A percentile compares a stretch with the other conserved stretches of the same genome.
phyloP scores from a whole-genome alignment of 1,140 invertebrate species.

The Philopotamus ludificatus region DNA sequence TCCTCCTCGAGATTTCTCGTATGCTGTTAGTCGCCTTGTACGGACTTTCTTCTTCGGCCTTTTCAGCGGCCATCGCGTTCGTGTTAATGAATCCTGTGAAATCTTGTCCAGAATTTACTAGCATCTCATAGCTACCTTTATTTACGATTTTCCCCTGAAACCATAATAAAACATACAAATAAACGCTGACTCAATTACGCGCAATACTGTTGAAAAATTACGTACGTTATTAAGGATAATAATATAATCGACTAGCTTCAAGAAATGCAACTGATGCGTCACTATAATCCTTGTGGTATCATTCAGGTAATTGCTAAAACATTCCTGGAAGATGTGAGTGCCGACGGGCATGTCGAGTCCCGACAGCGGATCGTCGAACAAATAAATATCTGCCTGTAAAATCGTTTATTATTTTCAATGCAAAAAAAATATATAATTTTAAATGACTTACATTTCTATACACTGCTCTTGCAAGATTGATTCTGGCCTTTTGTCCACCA shows the following conservation, averaged over 20 bases:
- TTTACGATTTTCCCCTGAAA: constrained; percentile 55
- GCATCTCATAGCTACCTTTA: constrained; percentile 48
- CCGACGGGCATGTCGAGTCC: constrained; percentile 72
- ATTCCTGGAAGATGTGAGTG: constrained; percentile 65
- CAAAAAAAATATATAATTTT: neutral
- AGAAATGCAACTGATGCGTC: constrained; percentile 82
- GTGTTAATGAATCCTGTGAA: constrained; percentile 45
- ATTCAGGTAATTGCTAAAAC: constrained; percentile 49
- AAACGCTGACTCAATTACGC: neutral
- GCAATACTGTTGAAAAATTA: neutral
- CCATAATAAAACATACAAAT: neutral
- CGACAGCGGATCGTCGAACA: constrained; percentile 79
- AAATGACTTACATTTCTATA: constrained; percentile 58
- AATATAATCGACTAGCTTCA: constrained; percentile 72
- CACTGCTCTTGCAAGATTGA: constrained; percentile 78
- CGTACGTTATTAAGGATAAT: constrained; percentile 69
- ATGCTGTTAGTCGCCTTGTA: constrained; percentile 28
- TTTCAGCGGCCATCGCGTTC: neutral
- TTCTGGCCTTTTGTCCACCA: constrained; percentile 83
- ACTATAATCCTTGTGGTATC: constrained; percentile 71
- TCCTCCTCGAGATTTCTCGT: constrained; percentile 32
- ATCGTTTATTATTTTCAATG: neutral
- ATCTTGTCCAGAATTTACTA: constrained; percentile 48
- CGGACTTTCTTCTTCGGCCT: constrained; percentile 22
- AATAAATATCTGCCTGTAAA: constrained; percentile 64